Evolutionary conservation across 1,140 invertebrate genomes (phyloP), one percentile per base, ranked within the genome.

Genomic region (Dinoponera quadriceps): DNA sequence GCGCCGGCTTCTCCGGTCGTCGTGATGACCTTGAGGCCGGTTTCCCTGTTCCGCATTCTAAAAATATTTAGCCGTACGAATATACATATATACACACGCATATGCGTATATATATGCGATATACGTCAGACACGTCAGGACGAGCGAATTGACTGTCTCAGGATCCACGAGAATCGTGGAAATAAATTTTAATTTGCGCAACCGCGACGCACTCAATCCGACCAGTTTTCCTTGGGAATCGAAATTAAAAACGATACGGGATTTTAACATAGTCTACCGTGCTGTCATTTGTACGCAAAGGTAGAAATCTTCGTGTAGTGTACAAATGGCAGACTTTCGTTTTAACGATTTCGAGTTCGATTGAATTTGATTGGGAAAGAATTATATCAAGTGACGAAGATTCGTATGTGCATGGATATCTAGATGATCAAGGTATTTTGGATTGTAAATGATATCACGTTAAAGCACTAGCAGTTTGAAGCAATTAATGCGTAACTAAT

Each of bases 31-130:
- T 85, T 88, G 78, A 78, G 65, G 69, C 60, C 55, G 44, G 85
- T 87, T 89, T 89, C 85, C 87, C 83, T 82, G 75, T 89, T 89
- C 88, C 88, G 88, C 88, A 83, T 89, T 89, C 88, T 89, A 87
- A 87, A 89, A 87, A 89, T 87, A 82, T 87, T 87, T 87, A 68
- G 54, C 69, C 38, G 25, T 14, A 25, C 25, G 14, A 38, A 69
- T 78, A 78, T 11, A 44, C 38, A 44, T 9, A 9, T 11, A 44
- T 9, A 44, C 38, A 44, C 38, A 9, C 38, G 38, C 38, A 11
- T 11, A 11, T 11, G 38, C 38, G n/a, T n/a, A n/a, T n/a, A n/a
- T n/a, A n/a, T n/a, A n/a, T n/a, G n/a, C n/a, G 33, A 7, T 33
- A 33, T 7, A 7, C 2, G 2, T 3, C 7, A 11, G 4, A 44